Base-by-base conservation (phyloP, 64 coral and sea anemone genomes). In the Montipora cactus region DNA sequence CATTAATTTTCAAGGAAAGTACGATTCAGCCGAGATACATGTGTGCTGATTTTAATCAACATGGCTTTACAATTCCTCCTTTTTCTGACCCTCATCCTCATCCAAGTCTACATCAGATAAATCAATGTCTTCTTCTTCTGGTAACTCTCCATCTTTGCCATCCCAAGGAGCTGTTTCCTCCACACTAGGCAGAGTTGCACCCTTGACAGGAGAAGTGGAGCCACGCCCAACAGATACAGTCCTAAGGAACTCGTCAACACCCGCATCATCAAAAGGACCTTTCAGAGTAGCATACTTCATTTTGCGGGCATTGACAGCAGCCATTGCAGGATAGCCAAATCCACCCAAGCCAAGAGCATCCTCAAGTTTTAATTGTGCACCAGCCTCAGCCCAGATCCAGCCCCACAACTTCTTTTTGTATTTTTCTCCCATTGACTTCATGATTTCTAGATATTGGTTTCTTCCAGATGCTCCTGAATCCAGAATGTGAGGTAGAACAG, bases 361-460 rank as follows among this genome's bases (percentile, higher is more conserved):
- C 77, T 99, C 98, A 47, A 99, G 98, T 75, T 96, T 99, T 13
- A 49, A 13, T 44, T 99, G 98, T 14, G 82, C 78, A 77, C 95
- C 98, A 90, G 98, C 98, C 67, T 99, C 98, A 8, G 88, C 87
- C 98, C 98, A 99, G 62, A 96, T 78, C 98, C 98, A 99, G 1
- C 98, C 98, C 98, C 98, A 99, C 89, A 80, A 61, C 37, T 96
- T 99, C 21, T 87, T 96, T 80, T 99, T 99, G 90, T 99, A 99
- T 59, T 99, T 99, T 84, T 99, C 98, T 8, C 95, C 98, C 83
- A 99, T 84, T 64, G 94, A 79, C 84, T 99, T 99, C 73, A 99
- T 93, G n/a, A 96, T 91, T 16, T 59, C 52, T 44, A 99, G 81
- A 67, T 99, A 99, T 16, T 73, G 91, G 25, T 99, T 96, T 13